Base-by-base conservation (phyloP, 2,797 vertebrate genomes). In the Sebastes iracundus region DNA sequence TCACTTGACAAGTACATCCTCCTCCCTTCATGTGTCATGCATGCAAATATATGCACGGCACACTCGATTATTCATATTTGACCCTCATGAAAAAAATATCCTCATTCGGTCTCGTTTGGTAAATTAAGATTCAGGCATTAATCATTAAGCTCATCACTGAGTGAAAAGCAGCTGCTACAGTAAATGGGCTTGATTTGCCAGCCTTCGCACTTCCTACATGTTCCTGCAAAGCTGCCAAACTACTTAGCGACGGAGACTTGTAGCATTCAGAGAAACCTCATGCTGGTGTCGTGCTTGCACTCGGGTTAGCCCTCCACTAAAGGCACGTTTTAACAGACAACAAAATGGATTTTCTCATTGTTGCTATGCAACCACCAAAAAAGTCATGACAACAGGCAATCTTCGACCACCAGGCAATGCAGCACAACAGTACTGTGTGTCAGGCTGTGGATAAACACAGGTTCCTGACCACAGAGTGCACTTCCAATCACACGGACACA, bases 91-190 rank as follows among this genome's bases (percentile, higher is more conserved):
- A 85, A 80, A 87, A 63, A 42, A 53, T 6, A 75, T 77, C 13
- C 61, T 77, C 13, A 64, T 80, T 84, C 2, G 0, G 61, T 75
- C 63, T 83, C 35, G 60, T 87, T 79, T 77, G 72, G 28, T 80
- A 77, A 86, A 83, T 87, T 80, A 77, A 72, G 69, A 81, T 78
- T 86, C 61, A 72, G 53, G 23, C 75, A 87, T 87, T 80, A 83
- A 87, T 83, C 78, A 87, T 77, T 77, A 73, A 81, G 73, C 79
- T 81, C 61, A 61, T 80, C 56, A 63, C 62, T 38, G 71, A 88
- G 70, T 81, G 77, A 80, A 84, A 84, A 91, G 79, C 81, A 87
- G 79, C 84, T 90, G 85, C 81, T 81, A n/a, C 55, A 71, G 67
- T 68, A 64, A 72, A 62, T 75, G 60, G 64, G 67, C 58, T 85